phyloP scores from a whole-genome alignment of 2,888 invertebrate species.

The Conistra vaccinii region DNA sequence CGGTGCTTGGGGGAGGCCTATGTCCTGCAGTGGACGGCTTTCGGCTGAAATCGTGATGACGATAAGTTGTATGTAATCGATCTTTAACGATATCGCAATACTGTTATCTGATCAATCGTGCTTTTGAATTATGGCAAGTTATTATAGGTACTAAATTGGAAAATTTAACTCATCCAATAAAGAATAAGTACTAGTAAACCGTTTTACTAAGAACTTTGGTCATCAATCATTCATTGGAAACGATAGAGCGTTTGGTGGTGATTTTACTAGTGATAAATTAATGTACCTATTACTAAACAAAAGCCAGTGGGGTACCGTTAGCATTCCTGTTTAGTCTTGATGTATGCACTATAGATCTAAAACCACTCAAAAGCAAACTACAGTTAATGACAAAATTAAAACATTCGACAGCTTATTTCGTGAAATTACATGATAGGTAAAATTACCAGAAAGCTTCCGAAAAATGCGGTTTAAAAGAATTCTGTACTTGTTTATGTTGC shows the following conservation, averaged over 20 bases:
- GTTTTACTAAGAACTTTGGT: slow-evolving; percentile 26
- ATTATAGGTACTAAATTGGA: not conserved
- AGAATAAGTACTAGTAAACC: slow-evolving; percentile 1
- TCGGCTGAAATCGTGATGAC: too few species aligned
- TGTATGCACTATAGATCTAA: not conserved
- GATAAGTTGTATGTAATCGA: too few species aligned
- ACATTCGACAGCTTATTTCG: not conserved
- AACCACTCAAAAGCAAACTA: too few species aligned
- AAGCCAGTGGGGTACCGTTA: not conserved
- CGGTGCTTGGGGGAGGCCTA: too few species aligned
- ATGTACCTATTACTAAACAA: slow-evolving; percentile 48
- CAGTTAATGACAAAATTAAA: not conserved
- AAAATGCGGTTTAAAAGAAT: not conserved
- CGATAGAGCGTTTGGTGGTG: slow-evolving; percentile 3
- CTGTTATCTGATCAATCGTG: too few species aligned
- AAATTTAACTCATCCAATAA: slow-evolving; percentile 4
- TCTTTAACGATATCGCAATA: too few species aligned
- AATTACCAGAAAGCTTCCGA: too few species aligned
- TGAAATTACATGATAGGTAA: not conserved
- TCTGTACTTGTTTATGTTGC: not conserved
- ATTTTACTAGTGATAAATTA: slow-evolving; percentile 67
- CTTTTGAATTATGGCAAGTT: too few species aligned
- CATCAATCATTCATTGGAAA: slow-evolving; percentile 35
- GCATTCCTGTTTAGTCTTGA: not conserved
- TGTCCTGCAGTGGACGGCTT: too few species aligned